A percentile compares a stretch with the other conserved stretches of the same genome.
phyloP scores from a whole-genome alignment of 2,113 vertebrate genomes.

The Thamnaconus septentrionalis region DNA sequence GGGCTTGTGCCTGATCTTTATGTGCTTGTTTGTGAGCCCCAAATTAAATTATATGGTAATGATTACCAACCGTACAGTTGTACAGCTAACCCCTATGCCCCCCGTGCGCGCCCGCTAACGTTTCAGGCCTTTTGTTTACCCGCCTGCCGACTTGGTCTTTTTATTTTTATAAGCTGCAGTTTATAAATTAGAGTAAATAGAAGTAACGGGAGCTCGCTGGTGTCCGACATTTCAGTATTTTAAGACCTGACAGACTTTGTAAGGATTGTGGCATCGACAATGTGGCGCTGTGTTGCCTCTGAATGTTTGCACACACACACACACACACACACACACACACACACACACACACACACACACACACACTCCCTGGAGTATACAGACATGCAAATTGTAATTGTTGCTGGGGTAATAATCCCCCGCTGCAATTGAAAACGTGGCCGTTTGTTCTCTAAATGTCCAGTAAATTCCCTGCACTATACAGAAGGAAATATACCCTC shows the following conservation, averaged over 20 bases:
- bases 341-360: neutral
- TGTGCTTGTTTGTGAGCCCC: neutral
- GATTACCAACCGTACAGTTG: constrained; percentile 3
- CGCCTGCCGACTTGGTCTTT: neutral
- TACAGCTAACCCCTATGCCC: neutral
- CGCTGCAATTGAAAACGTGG: too few relatives aligned
- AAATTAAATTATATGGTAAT: neutral
- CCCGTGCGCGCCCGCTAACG: constrained; percentile 3
- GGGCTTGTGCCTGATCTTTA: neutral
- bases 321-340: neutral
- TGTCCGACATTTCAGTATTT: constrained; percentile 7
- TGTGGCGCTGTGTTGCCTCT: constrained; percentile 13
- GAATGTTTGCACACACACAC: neutral
- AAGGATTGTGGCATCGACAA: constrained; percentile 5
- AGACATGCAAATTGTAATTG: too few relatives aligned
- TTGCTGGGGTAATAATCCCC: too few relatives aligned
- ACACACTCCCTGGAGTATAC: too few relatives aligned
- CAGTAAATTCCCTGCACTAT: too few relatives aligned
- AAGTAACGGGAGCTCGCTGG: constrained; percentile 7
- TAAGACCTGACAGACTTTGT: constrained; percentile 1
- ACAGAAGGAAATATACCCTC: too few relatives aligned
- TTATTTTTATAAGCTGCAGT: neutral
- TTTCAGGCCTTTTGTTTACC: neutral
- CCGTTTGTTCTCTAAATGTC: too few relatives aligned
- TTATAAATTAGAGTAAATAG: neutral